These are phyloP conservation scores for Gallinago media DNA, from an alignment of 2,113 vertebrate genomes.

Conservation along the genomic window DNA sequence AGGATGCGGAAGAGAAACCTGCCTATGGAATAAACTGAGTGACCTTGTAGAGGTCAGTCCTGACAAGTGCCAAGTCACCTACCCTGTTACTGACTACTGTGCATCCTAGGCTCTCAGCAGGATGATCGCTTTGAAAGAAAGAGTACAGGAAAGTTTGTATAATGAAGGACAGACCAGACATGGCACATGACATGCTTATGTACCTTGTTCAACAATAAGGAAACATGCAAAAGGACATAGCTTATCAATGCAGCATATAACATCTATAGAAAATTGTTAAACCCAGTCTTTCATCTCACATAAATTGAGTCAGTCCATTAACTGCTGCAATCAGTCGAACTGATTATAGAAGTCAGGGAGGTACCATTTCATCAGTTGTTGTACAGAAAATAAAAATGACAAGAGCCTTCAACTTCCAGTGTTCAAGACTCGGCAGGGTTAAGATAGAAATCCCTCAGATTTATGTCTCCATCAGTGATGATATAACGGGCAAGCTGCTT, in stretches of 20 bases:
- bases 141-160: background rate
- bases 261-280: background rate
- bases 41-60: background rate
- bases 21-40: background rate
- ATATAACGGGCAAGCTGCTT: background rate
- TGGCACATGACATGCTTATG: background rate
- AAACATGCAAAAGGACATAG: background rate
- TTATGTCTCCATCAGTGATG: slow-evolving; percentile 11
- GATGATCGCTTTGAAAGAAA: background rate
- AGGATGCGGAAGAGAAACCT: background rate
- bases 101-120: background rate
- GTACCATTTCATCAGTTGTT: background rate
- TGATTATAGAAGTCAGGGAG: background rate
- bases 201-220: background rate
- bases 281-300: background rate
- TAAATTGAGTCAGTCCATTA: slow-evolving; percentile 28
- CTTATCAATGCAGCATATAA: background rate
- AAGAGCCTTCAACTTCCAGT: slow-evolving; percentile 10
- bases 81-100: background rate
- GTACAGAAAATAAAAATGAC: slow-evolving; percentile 40
- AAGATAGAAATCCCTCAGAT: slow-evolving; percentile 5
- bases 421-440: background rate
- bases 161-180: background rate
- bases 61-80: background rate
- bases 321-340: slow-evolving; percentile 20